Percentiles rank a stretch among this genome's conserved stretches.
Conservation (phyloP, 2,113 vertebrate genomes). For the Edolisoma coerulescens region DNA sequence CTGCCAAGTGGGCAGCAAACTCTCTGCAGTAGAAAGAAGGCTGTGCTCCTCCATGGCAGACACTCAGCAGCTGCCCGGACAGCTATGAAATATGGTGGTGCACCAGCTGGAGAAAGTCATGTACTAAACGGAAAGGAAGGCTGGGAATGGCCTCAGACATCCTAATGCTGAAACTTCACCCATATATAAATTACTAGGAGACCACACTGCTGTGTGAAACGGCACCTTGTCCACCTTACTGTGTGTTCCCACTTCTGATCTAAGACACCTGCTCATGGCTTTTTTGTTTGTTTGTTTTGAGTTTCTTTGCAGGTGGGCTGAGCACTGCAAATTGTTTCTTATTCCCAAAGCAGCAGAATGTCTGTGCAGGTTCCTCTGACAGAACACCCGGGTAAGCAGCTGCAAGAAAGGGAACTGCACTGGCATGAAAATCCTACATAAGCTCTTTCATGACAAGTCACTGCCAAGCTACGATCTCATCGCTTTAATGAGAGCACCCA, state of each 20-base stretch:
- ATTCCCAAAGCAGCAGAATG: not conserved
- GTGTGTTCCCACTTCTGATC: not conserved
- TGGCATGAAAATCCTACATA: not conserved
- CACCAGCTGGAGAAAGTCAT: not conserved
- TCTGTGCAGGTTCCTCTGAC: not conserved
- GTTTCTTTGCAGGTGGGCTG: not conserved
- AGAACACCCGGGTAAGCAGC: not conserved
- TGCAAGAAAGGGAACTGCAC: not conserved
- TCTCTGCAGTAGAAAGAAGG: not conserved
- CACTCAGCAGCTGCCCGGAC: not conserved
- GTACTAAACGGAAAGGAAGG: not conserved
- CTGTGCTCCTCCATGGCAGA: not conserved
- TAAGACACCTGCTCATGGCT: not conserved
- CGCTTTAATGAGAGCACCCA: not conserved
- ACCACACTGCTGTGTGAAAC: not conserved
- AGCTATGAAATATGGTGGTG: fast-evolving
- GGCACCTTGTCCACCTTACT: not conserved
- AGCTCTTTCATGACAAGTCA: not conserved
- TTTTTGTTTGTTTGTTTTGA: not conserved
- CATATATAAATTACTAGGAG: not conserved
- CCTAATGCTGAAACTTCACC: not conserved
- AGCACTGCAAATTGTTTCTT: not conserved
- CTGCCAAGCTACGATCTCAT: not conserved
- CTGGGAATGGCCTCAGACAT: not conserved
- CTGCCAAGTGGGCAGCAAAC: not conserved